Conservation (phyloP, 2,113 vertebrate genomes). For the Ivindomyrus marchei region DNA sequence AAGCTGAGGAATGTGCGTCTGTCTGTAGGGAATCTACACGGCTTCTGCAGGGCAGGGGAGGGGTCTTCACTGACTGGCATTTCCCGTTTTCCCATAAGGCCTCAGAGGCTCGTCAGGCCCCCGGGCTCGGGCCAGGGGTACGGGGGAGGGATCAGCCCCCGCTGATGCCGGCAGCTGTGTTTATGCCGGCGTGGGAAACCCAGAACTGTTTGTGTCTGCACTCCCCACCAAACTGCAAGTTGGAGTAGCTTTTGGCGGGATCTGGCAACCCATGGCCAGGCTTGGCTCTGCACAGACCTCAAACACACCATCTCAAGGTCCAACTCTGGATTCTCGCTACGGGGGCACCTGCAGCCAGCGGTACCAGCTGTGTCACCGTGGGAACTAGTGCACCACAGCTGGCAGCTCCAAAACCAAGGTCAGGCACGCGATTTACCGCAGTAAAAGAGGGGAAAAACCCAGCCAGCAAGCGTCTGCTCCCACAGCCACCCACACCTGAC, state of each 20-base stretch:
- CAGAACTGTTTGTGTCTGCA: not conserved
- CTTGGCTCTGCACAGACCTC: not conserved
- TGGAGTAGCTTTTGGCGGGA: not conserved
- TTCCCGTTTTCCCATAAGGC: not conserved
- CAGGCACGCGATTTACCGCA: not conserved
- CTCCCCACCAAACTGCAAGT: not conserved
- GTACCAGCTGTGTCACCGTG: not conserved
- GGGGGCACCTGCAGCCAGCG: not conserved
- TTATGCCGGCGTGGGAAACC: conserved; percentile 23
- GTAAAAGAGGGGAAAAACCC: not conserved
- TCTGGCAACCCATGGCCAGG: not conserved
- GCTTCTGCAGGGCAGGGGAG: not conserved
- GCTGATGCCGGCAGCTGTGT: conserved; percentile 30
- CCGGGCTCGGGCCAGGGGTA: not conserved
- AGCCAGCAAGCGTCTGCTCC: not conserved
- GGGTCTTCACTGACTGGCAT: not conserved
- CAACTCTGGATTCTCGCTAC: not conserved
- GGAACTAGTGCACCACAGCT: not conserved
- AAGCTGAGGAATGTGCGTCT: not conserved
- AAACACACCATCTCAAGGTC: not conserved
- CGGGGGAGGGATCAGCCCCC: not conserved
- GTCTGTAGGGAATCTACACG: not conserved
- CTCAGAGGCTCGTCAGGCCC: not conserved
- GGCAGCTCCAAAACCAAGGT: not conserved
- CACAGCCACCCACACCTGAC: not conserved